Evolutionary conservation across 1,140 invertebrate species (phyloP), one percentile per base, ranked within the genome.

Genomic region (Philaenus spumarius): DNA sequence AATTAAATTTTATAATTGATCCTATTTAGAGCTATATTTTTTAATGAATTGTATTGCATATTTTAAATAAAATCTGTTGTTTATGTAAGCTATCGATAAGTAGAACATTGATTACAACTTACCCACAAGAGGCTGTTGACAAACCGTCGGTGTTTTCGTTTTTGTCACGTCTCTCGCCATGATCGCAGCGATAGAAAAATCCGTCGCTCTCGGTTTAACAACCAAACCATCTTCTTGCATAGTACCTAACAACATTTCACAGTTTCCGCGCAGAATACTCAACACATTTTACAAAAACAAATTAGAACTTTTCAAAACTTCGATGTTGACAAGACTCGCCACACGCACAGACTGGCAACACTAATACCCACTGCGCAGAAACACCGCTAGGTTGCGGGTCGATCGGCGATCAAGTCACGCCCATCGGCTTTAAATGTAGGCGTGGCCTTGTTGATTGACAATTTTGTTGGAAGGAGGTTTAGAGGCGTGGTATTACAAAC

Each of bases 101-200:
- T 30, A 30, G 39, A 15, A 14, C 3, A 37, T 37, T 9, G 2
- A 42, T 20, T 12, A 17, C 1, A 15, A 51, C 50, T 53, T 14
- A 53, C 50, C 50, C 2, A 53, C 24, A 15, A 53, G 35, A 14
- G 50, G 50, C 34, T 53, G 50, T 11, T 26, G 15, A 22, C 50
- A 35, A 4, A 53, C 50, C 50, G 37, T 19, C 12, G 50, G 50
- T 30, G 26, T 30, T 30, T 9, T 30, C 9, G 26, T 9, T 14
- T 35, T 14, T 3, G 50, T 19, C n/a, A 35, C 30, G 6, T 53
- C 50, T 17, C 35, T 37, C 12, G 50, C 50, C 50, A 53, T 53
- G 50, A 53, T 53, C 26, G 50, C 50, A 24, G 90, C 90, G 68
- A 95, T 94, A 59, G 90, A 93, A 77, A 95, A 95, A 76, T 95